These are phyloP conservation scores for Urocolius indicus DNA, from an alignment of 2,113 vertebrate genomes.

Conservation along the genomic window DNA sequence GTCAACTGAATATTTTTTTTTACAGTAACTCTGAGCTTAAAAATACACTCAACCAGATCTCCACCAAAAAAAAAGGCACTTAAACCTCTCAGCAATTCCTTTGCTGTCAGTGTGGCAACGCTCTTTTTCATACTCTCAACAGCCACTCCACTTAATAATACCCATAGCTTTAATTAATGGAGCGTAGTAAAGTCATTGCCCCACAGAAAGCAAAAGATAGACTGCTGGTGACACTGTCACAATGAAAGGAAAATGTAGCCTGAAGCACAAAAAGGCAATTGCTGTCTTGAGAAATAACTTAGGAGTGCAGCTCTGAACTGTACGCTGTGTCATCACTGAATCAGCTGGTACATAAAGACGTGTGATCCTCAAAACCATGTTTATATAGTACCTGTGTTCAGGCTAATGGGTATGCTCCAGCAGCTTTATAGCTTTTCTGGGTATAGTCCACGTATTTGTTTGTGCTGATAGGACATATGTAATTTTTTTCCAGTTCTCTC, in stretches of 20 bases:
- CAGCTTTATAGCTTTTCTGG: background rate
- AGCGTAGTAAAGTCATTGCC: background rate
- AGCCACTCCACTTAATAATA: background rate
- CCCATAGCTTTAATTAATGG: constrained; percentile 8
- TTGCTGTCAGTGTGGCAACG: background rate
- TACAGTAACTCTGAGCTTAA: background rate
- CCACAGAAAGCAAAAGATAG: background rate
- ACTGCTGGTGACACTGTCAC: background rate
- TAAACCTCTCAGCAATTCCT: background rate
- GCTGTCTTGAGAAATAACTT: background rate
- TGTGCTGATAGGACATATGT: background rate
- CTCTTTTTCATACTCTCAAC: background rate
- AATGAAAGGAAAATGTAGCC: constrained; percentile 10
- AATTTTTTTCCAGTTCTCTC: background rate
- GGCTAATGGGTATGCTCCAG: background rate
- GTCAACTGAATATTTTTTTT: background rate
- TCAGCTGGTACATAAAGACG: background rate
- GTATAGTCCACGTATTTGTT: background rate
- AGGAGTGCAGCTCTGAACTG: background rate
- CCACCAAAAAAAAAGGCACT: background rate
- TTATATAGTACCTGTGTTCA: background rate
- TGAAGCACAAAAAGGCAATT: constrained; percentile 7
- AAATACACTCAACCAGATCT: background rate
- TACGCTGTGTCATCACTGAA: background rate
- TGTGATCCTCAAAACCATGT: background rate